phyloP scores from a whole-genome alignment of 2,888 invertebrate species.

The Lepidochrysops patricia region DNA sequence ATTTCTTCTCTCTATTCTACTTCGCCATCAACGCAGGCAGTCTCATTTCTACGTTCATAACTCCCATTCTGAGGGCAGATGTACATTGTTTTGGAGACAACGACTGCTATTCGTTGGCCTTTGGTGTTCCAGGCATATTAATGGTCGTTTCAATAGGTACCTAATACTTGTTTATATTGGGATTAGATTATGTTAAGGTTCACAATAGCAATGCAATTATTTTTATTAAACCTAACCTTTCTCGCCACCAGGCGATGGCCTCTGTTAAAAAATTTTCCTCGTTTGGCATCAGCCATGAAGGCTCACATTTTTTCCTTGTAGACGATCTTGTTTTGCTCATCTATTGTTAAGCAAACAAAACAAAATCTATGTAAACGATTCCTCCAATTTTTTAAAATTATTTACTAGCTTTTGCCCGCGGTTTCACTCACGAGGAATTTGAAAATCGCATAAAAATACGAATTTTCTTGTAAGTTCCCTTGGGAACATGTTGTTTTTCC shows the following conservation, averaged over 20 bases:
- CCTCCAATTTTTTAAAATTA: too few species aligned
- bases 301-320: background rate
- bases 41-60: slow-evolving; percentile 88
- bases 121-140: slow-evolving; percentile 89
- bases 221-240: background rate
- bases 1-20: slow-evolving; percentile 96
- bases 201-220: background rate
- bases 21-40: slow-evolving; percentile 95
- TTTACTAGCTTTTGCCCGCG: too few species aligned
- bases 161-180: background rate
- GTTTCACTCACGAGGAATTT: too few species aligned
- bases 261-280: background rate
- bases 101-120: slow-evolving; percentile 89
- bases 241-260: background rate
- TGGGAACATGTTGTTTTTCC: too few species aligned
- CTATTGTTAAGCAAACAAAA: background rate
- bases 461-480: too few species aligned
- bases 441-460: too few species aligned
- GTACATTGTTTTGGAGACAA: slow-evolving; percentile 84
- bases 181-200: too few species aligned
- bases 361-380: background rate
- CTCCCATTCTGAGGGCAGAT: slow-evolving; percentile 88
- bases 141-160: slow-evolving; percentile 84
- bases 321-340: background rate
- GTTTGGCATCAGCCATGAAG: background rate